Evolutionary conservation across 2,797 vertebrate genomes (phyloP).

Genomic region (Dipus sagitta): DNA sequence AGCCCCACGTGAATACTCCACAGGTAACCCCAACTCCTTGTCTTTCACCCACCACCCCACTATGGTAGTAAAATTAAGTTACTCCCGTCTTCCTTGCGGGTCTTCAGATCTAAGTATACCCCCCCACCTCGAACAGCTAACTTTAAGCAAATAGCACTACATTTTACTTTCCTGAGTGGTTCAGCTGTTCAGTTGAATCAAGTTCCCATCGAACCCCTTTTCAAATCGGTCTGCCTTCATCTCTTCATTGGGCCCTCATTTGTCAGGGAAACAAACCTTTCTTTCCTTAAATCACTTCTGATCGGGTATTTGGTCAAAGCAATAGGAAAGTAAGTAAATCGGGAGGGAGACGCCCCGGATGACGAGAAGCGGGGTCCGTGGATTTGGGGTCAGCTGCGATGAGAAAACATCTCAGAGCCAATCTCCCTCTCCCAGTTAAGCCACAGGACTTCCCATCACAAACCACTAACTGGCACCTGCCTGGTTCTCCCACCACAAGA

Average conservation of each 20-base stretch:
- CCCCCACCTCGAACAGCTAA: neutral
- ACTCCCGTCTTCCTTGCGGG: neutral
- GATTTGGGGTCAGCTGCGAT: neutral
- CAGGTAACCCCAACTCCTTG: neutral
- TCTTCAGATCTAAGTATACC: neutral
- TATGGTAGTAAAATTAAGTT: neutral
- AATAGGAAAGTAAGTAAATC: no score
- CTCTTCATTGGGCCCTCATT: neutral
- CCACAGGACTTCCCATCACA: neutral
- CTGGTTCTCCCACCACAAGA: neutral
- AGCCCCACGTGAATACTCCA: neutral
- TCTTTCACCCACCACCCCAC: no score
- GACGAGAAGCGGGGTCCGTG: neutral
- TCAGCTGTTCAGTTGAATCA: neutral
- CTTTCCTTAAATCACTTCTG: no score
- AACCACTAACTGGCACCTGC: neutral
- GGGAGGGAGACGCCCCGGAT: no score
- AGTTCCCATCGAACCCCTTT: neutral
- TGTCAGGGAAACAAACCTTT: neutral
- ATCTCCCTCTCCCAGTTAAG: neutral
- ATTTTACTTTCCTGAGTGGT: conserved; percentile 29
- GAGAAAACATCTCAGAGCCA: neutral
- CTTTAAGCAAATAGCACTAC: neutral
- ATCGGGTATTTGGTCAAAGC: no score
- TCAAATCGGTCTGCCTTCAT: neutral